Evolutionary conservation across 2,888 invertebrate genomes (phyloP).

Genomic region (Phytoseiulus persimilis): DNA sequence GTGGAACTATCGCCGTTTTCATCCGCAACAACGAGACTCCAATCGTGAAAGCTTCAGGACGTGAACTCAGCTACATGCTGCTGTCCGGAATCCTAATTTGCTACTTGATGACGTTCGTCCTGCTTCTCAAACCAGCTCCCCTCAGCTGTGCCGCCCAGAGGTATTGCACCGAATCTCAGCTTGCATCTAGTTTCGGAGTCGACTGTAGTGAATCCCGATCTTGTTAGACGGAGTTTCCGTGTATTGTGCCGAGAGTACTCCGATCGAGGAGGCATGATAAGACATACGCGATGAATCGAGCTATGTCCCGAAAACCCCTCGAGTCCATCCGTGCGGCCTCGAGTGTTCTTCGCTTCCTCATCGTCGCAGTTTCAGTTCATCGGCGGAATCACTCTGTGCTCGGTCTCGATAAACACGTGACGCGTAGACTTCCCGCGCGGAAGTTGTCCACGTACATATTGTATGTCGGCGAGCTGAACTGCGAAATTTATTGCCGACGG

Average conservation of each 20-base stretch:
- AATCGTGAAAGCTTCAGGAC: constrained; percentile 58
- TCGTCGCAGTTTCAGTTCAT: no score
- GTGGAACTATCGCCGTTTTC: constrained; percentile 59
- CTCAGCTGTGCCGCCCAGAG: constrained; percentile 58
- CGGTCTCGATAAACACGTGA: no score
- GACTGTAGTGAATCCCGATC: constrained; percentile 52
- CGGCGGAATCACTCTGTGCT: no score
- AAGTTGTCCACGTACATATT: no score
- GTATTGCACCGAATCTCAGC: constrained; percentile 45
- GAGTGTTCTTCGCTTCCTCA: no score
- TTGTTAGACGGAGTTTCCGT: no score
- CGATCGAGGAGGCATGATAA: no score
- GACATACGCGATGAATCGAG: no score
- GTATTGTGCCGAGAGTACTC: no score
- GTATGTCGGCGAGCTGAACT: no score
- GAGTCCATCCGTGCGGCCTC: no score
- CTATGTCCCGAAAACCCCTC: no score
- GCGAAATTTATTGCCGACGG: background rate
- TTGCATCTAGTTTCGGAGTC: background rate
- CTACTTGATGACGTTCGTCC: constrained; percentile 59
- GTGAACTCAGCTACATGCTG: constrained; percentile 60
- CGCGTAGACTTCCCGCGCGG: background rate
- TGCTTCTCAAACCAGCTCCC: constrained; percentile 57
- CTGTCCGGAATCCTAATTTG: constrained; percentile 59
- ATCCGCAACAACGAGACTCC: constrained; percentile 61